Percentiles rank a stretch among this genome's conserved stretches.
Conservation (phyloP, 2,113 vertebrate genomes). For the Ciconia maguari region DNA sequence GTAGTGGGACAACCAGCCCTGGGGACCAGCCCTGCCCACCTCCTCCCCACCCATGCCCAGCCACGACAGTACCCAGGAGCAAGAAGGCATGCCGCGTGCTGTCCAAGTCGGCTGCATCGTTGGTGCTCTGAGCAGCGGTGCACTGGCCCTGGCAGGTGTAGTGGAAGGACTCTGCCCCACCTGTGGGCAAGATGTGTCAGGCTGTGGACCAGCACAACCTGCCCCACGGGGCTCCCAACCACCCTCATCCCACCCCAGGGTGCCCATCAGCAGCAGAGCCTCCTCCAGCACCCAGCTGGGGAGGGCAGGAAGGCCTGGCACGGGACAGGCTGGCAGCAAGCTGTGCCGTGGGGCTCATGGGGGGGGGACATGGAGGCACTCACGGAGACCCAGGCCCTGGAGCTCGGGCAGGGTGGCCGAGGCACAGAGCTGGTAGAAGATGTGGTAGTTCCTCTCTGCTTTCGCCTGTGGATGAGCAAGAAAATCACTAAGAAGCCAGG, state of each 20-base stretch:
- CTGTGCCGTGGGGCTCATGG: rapidly evolving
- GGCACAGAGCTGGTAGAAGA: slow-evolving; percentile 32
- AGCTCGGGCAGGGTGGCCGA: background rate
- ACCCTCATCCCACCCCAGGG: background rate
- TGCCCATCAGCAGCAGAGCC: background rate
- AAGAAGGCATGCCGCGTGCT: slow-evolving; percentile 70
- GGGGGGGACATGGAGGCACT: background rate
- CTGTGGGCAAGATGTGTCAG: background rate
- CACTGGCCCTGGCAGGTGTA: slow-evolving; percentile 76
- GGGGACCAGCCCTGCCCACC: background rate
- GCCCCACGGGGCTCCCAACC: background rate
- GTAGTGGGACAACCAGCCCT: background rate
- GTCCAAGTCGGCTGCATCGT: slow-evolving; percentile 71
- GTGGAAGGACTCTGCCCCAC: slow-evolving; percentile 71
- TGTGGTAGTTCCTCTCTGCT: background rate
- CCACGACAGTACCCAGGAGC: slow-evolving; percentile 65
- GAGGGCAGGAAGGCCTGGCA: background rate
- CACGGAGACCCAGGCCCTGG: slow-evolving; percentile 74
- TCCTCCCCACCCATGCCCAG: background rate
- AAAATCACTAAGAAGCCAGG: background rate
- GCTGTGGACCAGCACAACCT: background rate
- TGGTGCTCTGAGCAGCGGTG: background rate
- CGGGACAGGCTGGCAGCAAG: background rate
- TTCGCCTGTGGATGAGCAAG: slow-evolving; percentile 18
- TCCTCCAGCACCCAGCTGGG: background rate